These are phyloP conservation scores for Eilema depressum DNA, from an alignment of 2,888 invertebrate genomes.

Conservation along the genomic window DNA sequence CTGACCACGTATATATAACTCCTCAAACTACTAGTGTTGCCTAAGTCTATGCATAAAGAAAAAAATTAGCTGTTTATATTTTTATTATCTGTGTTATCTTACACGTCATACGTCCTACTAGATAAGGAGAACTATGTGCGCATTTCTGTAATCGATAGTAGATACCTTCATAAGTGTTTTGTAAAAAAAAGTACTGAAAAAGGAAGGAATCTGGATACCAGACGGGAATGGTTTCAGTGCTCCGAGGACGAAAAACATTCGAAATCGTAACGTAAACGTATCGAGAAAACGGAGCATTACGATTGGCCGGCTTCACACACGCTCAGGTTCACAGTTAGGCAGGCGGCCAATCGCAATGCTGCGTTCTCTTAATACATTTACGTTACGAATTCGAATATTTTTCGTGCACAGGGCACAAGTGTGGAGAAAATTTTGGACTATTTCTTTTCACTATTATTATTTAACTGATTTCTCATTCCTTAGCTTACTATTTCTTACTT, in stretches of 20 bases:
- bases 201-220: not conserved
- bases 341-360: no score
- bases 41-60: slow-evolving; percentile 20
- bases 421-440: not conserved
- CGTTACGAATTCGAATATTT: no score
- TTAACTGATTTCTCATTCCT: not conserved
- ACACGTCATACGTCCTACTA: not conserved
- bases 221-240: no score
- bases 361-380: no score
- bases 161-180: not conserved
- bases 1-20: slow-evolving; percentile 65
- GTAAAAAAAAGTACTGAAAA: not conserved
- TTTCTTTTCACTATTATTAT: not conserved
- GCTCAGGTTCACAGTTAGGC: no score
- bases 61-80: not conserved
- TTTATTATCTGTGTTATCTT: slow-evolving; percentile 2
- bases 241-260: no score
- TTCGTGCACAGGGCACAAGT: no score
- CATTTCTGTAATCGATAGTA: not conserved
- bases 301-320: no score
- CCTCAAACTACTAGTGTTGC: slow-evolving; percentile 43
- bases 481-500: not conserved
- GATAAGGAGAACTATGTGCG: not conserved
- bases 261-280: no score
- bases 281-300: no score